A percentile compares a stretch with the other conserved stretches of the same genome.
phyloP scores from a whole-genome alignment of 2,113 vertebrate species.

The Percina caprodes region DNA sequence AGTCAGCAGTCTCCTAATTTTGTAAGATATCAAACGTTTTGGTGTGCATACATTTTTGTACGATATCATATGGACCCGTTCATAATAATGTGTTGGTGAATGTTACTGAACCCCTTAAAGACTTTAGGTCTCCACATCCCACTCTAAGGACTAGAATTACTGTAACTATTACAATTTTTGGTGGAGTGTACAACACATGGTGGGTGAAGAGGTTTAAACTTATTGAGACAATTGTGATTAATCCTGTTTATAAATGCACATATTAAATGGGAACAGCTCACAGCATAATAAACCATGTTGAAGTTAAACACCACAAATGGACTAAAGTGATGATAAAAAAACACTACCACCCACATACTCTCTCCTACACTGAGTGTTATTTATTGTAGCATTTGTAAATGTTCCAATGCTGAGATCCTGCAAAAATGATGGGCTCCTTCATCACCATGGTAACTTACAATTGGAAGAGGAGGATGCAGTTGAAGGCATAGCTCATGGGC shows the following conservation, averaged over 20 bases:
- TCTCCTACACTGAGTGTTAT: neutral
- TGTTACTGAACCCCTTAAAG: neutral
- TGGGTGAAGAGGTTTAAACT: neutral
- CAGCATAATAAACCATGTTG: neutral
- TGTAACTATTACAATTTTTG: neutral
- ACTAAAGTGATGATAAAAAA: conserved; percentile 14
- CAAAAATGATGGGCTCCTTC: neutral
- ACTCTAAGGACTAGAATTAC: neutral
- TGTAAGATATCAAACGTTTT: too few relatives aligned
- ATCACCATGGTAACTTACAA: conserved; percentile 75
- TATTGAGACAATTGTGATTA: neutral
- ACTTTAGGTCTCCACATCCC: neutral
- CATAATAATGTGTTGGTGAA: too few relatives aligned
- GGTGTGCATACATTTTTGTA: too few relatives aligned
- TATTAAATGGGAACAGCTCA: neutral
- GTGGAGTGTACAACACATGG: neutral
- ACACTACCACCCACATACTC: neutral
- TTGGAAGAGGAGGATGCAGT: conserved; percentile 81
- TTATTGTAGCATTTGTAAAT: conserved; percentile 5
- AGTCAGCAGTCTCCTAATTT: too few relatives aligned
- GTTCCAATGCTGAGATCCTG: neutral
- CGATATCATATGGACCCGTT: too few relatives aligned
- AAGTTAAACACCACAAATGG: conserved; percentile 2
- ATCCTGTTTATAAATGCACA: neutral
- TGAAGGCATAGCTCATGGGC: conserved; percentile 78